Conservation (phyloP, 2,113 vertebrate genomes). For the Melozone crissalis region DNA sequence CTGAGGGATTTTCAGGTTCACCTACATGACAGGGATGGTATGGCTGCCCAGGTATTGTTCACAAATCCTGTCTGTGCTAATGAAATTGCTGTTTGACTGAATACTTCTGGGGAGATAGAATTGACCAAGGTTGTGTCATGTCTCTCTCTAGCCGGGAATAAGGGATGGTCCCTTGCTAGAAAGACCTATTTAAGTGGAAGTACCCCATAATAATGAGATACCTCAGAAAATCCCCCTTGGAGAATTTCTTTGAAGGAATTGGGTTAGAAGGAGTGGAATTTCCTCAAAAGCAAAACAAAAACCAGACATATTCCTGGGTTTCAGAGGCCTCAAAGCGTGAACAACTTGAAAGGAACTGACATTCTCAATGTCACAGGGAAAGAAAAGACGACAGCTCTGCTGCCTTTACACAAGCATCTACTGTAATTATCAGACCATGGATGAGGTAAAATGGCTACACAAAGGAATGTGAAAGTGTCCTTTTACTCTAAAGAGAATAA, state of each 20-base stretch:
- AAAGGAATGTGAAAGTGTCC: not conserved
- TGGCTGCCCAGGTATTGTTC: not conserved
- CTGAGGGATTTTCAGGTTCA: not conserved
- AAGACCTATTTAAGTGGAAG: not conserved
- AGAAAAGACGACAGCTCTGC: not conserved
- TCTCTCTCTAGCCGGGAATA: not conserved
- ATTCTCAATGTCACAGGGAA: constrained; percentile 10
- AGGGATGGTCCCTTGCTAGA: not conserved
- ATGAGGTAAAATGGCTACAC: not conserved
- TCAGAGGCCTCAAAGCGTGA: not conserved
- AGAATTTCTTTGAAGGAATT: not conserved
- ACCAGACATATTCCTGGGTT: not conserved
- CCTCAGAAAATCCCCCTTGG: not conserved
- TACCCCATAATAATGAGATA: not conserved
- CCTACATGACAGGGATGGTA: not conserved
- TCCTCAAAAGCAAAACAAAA: constrained; percentile 36
- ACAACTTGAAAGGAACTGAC: not conserved
- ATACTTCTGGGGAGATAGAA: not conserved
- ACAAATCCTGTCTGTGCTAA: not conserved
- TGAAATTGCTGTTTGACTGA: not conserved
- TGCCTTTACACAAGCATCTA: not conserved
- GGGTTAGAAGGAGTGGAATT: not conserved
- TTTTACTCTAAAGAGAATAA: not conserved
- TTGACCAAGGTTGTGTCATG: not conserved
- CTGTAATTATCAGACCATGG: not conserved